phyloP scores from a whole-genome alignment of 2,888 invertebrate species.

The Tachina fera region DNA sequence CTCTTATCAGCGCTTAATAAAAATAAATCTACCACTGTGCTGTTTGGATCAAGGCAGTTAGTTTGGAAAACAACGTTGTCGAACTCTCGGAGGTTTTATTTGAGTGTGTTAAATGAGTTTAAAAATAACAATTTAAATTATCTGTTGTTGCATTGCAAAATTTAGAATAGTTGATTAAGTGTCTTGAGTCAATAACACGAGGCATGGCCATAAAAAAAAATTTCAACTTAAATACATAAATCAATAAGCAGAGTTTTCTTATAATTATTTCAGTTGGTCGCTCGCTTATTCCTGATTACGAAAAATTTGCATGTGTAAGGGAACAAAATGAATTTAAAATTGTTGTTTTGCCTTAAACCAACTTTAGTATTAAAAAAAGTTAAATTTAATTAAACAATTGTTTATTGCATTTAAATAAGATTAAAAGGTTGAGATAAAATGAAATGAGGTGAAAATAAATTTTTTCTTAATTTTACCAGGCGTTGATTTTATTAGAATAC shows the following conservation, averaged over 20 bases:
- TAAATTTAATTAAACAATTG: neutral
- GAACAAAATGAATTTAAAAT: no score
- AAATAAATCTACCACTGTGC: neutral
- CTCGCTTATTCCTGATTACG: no score
- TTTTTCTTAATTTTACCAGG: no score
- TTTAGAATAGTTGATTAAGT: neutral
- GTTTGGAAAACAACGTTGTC: neutral
- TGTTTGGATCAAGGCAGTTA: neutral
- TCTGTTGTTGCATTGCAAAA: neutral
- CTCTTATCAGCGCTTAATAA: slow-evolving; percentile 1
- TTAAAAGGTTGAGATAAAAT: neutral
- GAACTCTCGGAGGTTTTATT: neutral
- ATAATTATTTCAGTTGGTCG: neutral
- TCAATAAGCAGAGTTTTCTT: neutral
- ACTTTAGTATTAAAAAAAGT: neutral
- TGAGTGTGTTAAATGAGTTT: neutral
- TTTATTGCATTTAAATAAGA: neutral
- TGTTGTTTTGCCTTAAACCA: no score
- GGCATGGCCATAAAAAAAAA: neutral
- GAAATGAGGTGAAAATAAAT: neutral
- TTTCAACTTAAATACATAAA: no score
- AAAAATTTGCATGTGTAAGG: neutral
- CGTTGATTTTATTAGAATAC: no score
- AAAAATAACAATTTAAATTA: neutral
- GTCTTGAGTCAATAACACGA: neutral